These are phyloP conservation scores for Drosophila sucinea DNA, from an alignment of 1,140 invertebrate genomes.

Conservation along the genomic window DNA sequence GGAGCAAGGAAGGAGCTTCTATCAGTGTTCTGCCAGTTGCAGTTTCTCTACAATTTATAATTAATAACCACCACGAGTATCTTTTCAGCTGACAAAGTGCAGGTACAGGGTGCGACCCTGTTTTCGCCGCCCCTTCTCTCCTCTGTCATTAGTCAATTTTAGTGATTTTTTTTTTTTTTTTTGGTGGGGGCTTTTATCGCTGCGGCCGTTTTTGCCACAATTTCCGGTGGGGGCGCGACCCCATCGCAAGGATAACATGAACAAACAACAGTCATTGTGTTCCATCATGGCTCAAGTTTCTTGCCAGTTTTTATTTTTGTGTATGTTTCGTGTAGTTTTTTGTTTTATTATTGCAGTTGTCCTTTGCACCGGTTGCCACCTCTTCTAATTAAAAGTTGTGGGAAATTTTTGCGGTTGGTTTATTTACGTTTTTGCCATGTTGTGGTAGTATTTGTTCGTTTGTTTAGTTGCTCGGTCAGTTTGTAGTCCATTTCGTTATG, in stretches of 20 bases:
- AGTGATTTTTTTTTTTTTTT: constrained; percentile 22
- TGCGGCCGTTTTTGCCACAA: background rate
- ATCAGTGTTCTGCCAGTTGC: constrained; percentile 49
- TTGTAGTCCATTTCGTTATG: background rate
- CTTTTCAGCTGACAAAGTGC: constrained; percentile 23
- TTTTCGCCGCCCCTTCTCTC: background rate
- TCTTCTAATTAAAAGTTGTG: constrained; percentile 67
- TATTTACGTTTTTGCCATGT: constrained; percentile 36
- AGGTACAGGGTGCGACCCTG: background rate
- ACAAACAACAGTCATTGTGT: background rate
- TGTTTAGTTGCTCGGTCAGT: constrained; percentile 20
- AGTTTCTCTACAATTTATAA: constrained; percentile 38
- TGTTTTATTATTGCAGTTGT: constrained; percentile 13
- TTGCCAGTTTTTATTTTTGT: constrained; percentile 18
- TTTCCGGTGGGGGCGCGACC: background rate
- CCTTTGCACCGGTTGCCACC: constrained; percentile 33
- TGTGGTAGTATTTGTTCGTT: constrained; percentile 23
- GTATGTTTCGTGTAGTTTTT: background rate
- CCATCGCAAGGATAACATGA: background rate
- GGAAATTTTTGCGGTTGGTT: constrained; percentile 48
- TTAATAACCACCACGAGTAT: constrained; percentile 48
- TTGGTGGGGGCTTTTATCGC: background rate
- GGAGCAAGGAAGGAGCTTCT: constrained; percentile 20
- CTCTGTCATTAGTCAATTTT: constrained; percentile 41
- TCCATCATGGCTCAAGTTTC: constrained; percentile 12